These are phyloP conservation scores for Cassiopea xamachana DNA, from an alignment of 30 jellyfish, hydroid and myxozoan species.

Conservation along the genomic window DNA sequence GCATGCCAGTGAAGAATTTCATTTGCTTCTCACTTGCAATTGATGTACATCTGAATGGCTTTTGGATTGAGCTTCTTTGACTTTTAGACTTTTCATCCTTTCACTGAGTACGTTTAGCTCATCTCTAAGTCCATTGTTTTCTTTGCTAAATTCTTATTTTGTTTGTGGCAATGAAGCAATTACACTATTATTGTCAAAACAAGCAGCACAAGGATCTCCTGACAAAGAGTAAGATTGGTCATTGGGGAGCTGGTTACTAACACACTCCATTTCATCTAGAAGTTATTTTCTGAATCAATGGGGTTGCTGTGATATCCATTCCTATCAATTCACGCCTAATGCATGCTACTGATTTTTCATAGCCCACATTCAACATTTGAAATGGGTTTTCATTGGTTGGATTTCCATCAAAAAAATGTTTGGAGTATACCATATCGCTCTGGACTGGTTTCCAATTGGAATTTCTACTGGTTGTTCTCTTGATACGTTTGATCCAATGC, in stretches of 20 bases:
- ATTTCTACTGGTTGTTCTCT: constrained; percentile 4
- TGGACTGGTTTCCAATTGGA: constrained; percentile 32
- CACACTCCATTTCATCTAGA: neutral
- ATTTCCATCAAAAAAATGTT: constrained; percentile 34
- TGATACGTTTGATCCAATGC: neutral
- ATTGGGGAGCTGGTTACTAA: neutral
- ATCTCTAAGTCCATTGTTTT: neutral
- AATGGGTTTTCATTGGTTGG: constrained; percentile 15
- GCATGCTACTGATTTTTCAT: neutral
- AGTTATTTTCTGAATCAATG: neutral
- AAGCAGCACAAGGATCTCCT: constrained; percentile 31
- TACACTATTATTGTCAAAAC: neutral
- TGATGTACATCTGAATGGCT: constrained; percentile 21
- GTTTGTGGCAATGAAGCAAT: constrained; percentile 5
- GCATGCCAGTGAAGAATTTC: neutral
- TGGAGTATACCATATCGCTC: constrained; percentile 33
- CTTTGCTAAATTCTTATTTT: neutral
- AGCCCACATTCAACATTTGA: constrained; percentile 6
- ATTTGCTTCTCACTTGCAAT: neutral
- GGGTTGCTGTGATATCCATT: neutral
- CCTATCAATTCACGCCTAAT: constrained; percentile 3
- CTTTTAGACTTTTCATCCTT: neutral
- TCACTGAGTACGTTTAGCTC: neutral
- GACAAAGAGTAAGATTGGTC: neutral
- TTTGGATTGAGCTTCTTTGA: neutral